A percentile compares a stretch with the other conserved stretches of the same genome.
Evolutionary conservation across 2,797 vertebrate species (phyloP).

Genomic region (Antrozous pallidus): DNA sequence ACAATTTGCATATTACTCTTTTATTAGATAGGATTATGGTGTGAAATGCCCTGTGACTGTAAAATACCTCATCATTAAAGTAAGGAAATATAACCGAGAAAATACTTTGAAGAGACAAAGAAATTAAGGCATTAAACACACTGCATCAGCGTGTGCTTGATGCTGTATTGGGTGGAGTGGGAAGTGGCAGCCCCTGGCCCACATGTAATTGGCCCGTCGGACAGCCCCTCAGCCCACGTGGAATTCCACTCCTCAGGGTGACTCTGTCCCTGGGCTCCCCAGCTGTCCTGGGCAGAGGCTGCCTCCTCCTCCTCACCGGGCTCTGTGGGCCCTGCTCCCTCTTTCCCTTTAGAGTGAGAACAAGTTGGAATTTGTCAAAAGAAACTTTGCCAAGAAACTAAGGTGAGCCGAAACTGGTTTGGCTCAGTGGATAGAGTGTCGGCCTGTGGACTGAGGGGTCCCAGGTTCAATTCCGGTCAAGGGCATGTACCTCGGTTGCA

Average conservation of each 20-base stretch:
- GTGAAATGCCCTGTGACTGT: background rate
- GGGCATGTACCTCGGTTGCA: no score
- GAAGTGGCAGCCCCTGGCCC: background rate
- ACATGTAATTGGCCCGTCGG: accelerated
- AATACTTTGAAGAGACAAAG: background rate
- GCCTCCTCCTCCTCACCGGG: no score
- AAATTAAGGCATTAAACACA: background rate
- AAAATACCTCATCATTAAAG: background rate
- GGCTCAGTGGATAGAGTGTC: no score
- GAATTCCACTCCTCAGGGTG: background rate
- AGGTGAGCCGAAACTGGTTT: no score
- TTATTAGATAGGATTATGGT: no score
- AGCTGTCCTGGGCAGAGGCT: no score
- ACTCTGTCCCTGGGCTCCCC: background rate
- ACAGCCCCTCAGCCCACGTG: accelerated
- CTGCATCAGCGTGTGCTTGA: background rate
- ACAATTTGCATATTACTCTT: no score
- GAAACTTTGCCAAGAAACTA: background rate
- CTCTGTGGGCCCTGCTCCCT: background rate
- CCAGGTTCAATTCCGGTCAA: no score
- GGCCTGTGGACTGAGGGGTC: no score
- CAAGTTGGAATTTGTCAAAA: slow-evolving; percentile 27
- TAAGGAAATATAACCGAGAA: background rate
- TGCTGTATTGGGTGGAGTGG: background rate
- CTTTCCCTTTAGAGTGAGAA: background rate